Base-by-base conservation (phyloP, 2,797 vertebrate species). In the Leptatherina wallacei region DNA sequence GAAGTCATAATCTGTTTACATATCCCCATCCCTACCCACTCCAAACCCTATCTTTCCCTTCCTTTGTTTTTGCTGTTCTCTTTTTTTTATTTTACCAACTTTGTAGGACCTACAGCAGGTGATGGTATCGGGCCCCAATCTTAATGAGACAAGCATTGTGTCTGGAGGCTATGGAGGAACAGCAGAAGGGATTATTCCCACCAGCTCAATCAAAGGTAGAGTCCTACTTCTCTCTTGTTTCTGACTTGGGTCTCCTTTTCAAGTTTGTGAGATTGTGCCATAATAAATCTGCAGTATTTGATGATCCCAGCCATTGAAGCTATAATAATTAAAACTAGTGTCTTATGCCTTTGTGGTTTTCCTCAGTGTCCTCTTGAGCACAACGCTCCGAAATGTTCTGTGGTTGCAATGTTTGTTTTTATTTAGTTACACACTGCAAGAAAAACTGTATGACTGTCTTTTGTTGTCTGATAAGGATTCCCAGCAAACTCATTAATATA, bases 81-180 rank as follows among this genome's bases (percentile, higher is more conserved):
- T 40, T 67, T 60, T 14, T 44, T 27, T 69, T 30, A n/a, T 40
- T 63, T 9, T 47, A 10, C 44, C 20, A 32, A 57, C 91, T 0
- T 61, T 77, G 3, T 84, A 98, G 97, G 97, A 98, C 88, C 92
- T 99, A 62, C 97, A 98, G 92, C 98, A 99, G 90, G 96, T 99
- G 89, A 99, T 99, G 98, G 98, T 98, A 51, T 98, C 97, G 0
- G 98, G 97, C 61, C 98, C 97, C 71, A 98, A 99, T 88, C 95
- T 99, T 58, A 99, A 98, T 0, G 98, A 99, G 93, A 99, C 97
- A 51, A 98, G 95, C 93, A 97, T 99, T 0, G 97, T 99, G 20
- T 99, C 97, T 0, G 98, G 97, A 0, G 98, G 98, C 71, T 99
- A 99, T 2, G 97, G 97, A 47, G 97, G 97, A 85, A 96, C 96